Percentiles rank a stretch among this genome's conserved stretches.
These are phyloP conservation scores for Listronotus oregonensis DNA, from an alignment of 1,140 invertebrate genomes.

Conservation along the genomic window DNA sequence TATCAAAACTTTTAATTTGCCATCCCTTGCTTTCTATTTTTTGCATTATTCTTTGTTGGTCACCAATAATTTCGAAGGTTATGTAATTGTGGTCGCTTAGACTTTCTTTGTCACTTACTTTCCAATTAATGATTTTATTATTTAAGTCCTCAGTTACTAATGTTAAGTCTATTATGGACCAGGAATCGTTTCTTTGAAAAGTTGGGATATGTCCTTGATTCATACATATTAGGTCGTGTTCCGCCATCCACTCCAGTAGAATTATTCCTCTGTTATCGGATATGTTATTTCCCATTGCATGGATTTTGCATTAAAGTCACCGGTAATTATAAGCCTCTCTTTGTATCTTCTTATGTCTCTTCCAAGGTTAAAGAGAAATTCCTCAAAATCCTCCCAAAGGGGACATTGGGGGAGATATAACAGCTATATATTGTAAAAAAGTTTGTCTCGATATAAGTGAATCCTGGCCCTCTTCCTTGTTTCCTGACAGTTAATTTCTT, in stretches of 20 bases:
- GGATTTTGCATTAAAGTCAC: background rate
- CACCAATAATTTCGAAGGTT: background rate
- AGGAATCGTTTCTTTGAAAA: background rate
- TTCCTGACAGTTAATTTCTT: background rate
- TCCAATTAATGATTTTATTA: background rate
- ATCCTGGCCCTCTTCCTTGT: too few species aligned
- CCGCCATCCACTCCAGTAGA: background rate
- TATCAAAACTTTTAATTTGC: too few species aligned
- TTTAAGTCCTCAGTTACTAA: background rate
- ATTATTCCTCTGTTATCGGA: background rate
- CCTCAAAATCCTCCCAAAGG: background rate
- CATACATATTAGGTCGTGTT: too few species aligned
- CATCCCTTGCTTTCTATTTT: too few species aligned
- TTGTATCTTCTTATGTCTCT: background rate
- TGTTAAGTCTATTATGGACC: background rate
- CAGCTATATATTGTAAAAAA: background rate
- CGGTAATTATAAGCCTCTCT: background rate
- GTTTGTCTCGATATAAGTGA: background rate
- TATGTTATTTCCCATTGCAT: background rate
- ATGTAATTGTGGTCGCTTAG: background rate
- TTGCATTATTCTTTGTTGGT: background rate
- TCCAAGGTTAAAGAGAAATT: background rate
- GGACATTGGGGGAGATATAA: background rate
- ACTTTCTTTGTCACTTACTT: background rate
- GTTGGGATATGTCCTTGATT: background rate